Base-by-base conservation (phyloP, 2,888 invertebrate species). In the Odontothrips loti region DNA sequence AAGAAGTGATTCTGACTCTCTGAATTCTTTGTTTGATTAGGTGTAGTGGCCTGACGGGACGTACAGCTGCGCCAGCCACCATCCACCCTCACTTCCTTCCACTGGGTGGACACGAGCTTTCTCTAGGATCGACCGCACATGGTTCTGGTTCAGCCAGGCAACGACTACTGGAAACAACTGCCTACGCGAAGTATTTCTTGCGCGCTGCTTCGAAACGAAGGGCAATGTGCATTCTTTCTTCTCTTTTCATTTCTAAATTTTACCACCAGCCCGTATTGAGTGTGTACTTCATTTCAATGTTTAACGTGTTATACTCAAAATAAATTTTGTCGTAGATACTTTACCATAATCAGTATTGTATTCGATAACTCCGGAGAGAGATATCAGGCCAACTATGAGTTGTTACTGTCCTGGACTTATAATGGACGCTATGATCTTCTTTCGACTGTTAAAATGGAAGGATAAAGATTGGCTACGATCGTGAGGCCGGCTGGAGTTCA, bases 321-420 rank as follows among this genome's bases (percentile, higher is more conserved):
- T 75, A 11, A 23, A 75, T 75, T 75, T 23, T 23, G 68, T 75
- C 68, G 68, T 75, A 75, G 23, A 75, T 75, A 75, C 27, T 75
- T 75, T 75, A 75, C 68, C 68, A 75, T 27, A 27, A 75, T 75
- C 68, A 75, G 68, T 75, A 75, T 75, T 75, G 68, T 75, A 58
- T 27, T 75, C 68, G 68, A 75, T 75, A 75, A 27, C 68, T 75
- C 68, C 20, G 68, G 68, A 27, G 68, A 75, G 68, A 27, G 58
- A 27, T 75, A 75, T 75, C 68, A 27, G 27, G 68, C 68, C 68
- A 75, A 75, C 68, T 23, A 58, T 58, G 58, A 58, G n/a, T 58
- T 58, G 58, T 58, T 58, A 12, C 68, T 10, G 27, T 75, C 68
- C 68, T 27, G 23, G 68, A 27, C 68, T 75, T 75, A 27, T 10